phyloP scores from a whole-genome alignment of 1,140 invertebrate species.

The Drosophila lacertosa region DNA sequence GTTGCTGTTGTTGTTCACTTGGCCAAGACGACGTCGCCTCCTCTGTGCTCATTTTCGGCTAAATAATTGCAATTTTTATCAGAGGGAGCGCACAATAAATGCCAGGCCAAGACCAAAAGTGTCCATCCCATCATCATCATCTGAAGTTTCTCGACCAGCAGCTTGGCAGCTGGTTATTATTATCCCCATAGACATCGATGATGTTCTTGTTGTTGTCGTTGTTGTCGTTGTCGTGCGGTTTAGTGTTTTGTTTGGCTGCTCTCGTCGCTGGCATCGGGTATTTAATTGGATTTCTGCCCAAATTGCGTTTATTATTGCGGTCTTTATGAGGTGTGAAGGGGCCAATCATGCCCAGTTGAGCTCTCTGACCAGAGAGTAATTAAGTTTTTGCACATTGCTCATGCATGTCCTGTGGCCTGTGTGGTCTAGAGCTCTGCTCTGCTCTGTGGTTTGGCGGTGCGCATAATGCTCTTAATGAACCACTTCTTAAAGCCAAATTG shows the following conservation, averaged over 20 bases:
- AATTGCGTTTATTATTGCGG: slow-evolving; percentile 80
- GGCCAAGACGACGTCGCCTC: slow-evolving; percentile 32
- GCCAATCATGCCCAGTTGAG: slow-evolving; percentile 59
- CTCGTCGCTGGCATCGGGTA: slow-evolving; percentile 60
- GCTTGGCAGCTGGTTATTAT: slow-evolving; percentile 54
- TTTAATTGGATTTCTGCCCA: slow-evolving; percentile 81
- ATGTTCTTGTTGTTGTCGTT: slow-evolving; percentile 38
- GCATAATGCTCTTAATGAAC: slow-evolving; percentile 38
- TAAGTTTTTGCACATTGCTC: slow-evolving; percentile 63
- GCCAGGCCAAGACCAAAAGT: slow-evolving; percentile 50
- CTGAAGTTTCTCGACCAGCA: slow-evolving; percentile 22
- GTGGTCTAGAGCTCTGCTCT: too few relatives aligned
- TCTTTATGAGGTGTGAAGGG: slow-evolving; percentile 78
- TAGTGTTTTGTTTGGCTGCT: slow-evolving; percentile 38
- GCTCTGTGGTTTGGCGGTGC: slow-evolving; percentile 45
- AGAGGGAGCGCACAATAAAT: slow-evolving; percentile 68
- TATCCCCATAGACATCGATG: slow-evolving; percentile 70
- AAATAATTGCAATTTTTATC: slow-evolving; percentile 82
- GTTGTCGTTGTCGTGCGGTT: slow-evolving; percentile 49
- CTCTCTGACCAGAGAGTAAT: slow-evolving; percentile 66
- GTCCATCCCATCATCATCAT: slow-evolving; percentile 19
- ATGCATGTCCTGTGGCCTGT: slow-evolving; percentile 15
- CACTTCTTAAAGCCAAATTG: slow-evolving; percentile 45
- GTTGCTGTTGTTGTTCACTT: slow-evolving; percentile 41
- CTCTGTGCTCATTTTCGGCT: slow-evolving; percentile 69